Evolutionary conservation across 2,888 invertebrate genomes (phyloP), one percentile per base, ranked within the genome.

Genomic region (Oxytorus armatus): DNA sequence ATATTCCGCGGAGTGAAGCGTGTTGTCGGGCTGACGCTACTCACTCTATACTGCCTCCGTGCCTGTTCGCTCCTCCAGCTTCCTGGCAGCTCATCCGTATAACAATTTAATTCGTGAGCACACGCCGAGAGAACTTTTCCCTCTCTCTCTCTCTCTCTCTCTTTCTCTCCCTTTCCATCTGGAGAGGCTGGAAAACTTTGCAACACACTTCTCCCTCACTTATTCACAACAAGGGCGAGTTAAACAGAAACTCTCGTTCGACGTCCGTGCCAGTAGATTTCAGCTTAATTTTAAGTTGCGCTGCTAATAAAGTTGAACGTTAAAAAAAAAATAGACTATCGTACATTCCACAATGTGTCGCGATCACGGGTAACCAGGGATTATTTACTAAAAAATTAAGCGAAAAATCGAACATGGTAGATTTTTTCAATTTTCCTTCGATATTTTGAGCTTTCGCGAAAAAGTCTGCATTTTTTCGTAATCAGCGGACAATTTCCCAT

Each of bases 181-280:
- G 66, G 57, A 55, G 66, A 57, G 66, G 47, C 66, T 74, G 66
- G n/a, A 85, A n/a, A 91, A 90, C 91, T 90, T 91, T 86, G 89
- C 89, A 90, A 39, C 61, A 49, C 70, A 90, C 90, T 91, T 90
- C 74, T 69, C 89, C 88, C 91, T 91, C 90, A 91, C 90, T 91
- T 91, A 90, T 91, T 91, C 90, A 90, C 91, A 90, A 90, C 91
- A 90, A 90, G 87, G 44, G 57, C 86, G 88, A 90, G 89, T 90
- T 63, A 88, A 88, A 88, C 88, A 84, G 86, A 87, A 88, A 88
- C 89, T 89, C 89, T 90, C 89, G 86, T 88, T 88, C 87, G 87
- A 85, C 86, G 65, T 77, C 36, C 29, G 29, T 84, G 81, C 47
- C 39, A 14, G 8, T 55, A 74, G 88, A 87, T 87, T 89, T 84